Evolutionary conservation across 2,113 vertebrate genomes (phyloP).

Genomic region (Festucalex cinctus): DNA sequence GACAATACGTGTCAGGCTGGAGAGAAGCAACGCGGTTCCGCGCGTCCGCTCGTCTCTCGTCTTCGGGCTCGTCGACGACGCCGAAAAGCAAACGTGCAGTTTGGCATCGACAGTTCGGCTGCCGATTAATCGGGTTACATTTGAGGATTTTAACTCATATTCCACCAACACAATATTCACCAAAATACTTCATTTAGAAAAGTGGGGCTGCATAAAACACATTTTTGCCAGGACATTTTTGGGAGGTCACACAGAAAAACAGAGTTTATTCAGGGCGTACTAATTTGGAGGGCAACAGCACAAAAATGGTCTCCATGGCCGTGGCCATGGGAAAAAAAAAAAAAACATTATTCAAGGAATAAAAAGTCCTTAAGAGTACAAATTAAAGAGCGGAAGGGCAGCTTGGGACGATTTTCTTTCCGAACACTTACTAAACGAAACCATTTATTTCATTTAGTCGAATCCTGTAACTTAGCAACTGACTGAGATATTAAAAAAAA

Average conservation of each 20-base stretch:
- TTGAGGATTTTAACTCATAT: too few species aligned
- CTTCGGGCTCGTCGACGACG: neutral
- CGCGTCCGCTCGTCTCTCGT: neutral
- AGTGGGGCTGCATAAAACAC: too few species aligned
- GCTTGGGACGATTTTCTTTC: slow-evolving; percentile 12
- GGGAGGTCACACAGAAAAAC: too few species aligned
- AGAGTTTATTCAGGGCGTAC: neutral
- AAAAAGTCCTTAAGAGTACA: neutral
- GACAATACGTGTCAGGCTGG: neutral
- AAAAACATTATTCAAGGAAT: neutral
- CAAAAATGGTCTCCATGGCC: neutral
- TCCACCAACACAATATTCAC: too few species aligned
- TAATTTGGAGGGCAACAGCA: neutral
- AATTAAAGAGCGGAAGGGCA: slow-evolving; percentile 20
- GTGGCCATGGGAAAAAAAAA: neutral
- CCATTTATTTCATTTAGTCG: slow-evolving; percentile 15
- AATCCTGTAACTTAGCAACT: slow-evolving; percentile 54
- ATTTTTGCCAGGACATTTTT: too few species aligned
- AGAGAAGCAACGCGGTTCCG: neutral
- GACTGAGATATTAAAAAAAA: slow-evolving; percentile 10
- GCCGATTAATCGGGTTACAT: too few species aligned
- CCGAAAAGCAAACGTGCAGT: neutral
- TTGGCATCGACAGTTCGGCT: neutral
- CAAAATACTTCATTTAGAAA: too few species aligned
- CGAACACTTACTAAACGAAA: slow-evolving; percentile 18